Conservation (phyloP, 1,140 invertebrate species). For the Globodera rostochiensis region DNA sequence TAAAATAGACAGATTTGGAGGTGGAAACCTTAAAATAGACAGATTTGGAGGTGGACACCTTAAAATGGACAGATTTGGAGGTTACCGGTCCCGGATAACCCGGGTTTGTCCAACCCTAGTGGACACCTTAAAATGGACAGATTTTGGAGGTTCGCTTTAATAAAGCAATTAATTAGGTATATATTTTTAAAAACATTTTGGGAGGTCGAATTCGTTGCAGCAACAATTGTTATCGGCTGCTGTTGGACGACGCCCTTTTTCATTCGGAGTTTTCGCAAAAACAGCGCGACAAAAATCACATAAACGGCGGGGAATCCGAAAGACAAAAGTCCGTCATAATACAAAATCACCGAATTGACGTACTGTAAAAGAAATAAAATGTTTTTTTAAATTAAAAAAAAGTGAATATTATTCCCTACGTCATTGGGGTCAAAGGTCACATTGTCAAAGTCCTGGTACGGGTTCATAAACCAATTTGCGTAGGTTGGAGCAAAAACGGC, state of each 20-base stretch:
- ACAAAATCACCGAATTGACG: constrained; percentile 8
- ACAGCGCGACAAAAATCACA: not conserved
- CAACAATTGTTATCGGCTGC: not conserved
- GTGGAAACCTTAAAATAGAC: too few species aligned
- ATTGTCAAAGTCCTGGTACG: not conserved
- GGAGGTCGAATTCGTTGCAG: not conserved
- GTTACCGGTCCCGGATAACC: too few species aligned
- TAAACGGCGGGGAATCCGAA: constrained; percentile 18
- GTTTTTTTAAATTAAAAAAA: too few species aligned
- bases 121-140: too few species aligned
- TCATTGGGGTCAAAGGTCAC: not conserved
- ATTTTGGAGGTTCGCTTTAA: too few species aligned
- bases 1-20: not conserved
- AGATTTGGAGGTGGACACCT: too few species aligned
- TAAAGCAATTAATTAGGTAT: not conserved
- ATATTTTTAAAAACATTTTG: too few species aligned
- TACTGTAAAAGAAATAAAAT: constrained; percentile 8
- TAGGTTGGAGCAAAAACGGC: not conserved
- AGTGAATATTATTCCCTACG: too few species aligned
- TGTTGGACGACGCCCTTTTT: too few species aligned
- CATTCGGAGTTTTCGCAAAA: not conserved
- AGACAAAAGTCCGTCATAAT: constrained; percentile 6
- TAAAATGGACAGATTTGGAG: too few species aligned
- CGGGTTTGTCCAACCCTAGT: too few species aligned
- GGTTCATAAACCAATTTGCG: not conserved